Conservation (phyloP, 2,888 invertebrate genomes). For the Diarsia mendica region DNA sequence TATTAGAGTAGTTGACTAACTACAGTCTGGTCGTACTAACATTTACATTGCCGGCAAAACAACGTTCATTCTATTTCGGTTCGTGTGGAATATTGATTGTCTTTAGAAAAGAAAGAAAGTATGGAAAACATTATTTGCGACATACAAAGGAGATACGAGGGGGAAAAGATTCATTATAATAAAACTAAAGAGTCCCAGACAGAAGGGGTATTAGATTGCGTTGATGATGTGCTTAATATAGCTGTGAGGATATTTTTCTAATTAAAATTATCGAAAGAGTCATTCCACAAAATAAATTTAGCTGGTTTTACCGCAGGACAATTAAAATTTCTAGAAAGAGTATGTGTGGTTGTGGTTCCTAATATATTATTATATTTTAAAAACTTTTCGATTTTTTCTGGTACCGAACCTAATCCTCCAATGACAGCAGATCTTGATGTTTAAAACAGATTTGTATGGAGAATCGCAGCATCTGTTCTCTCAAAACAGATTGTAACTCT, state of each 20-base stretch:
- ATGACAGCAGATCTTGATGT: no score
- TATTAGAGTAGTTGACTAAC: constrained; percentile 24
- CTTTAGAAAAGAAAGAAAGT: not conserved
- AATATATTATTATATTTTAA: no score
- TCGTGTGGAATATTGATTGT: constrained; percentile 10
- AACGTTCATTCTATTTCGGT: constrained; percentile 24
- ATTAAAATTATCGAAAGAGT: not conserved
- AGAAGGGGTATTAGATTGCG: not conserved
- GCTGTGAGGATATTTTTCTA: not conserved
- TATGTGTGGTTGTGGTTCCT: no score
- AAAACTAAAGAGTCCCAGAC: not conserved
- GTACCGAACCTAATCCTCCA: no score
- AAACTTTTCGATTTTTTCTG: no score
- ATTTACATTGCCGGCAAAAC: constrained; percentile 6
- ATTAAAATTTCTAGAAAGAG: not conserved
- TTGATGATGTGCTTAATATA: not conserved
- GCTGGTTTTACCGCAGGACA: not conserved
- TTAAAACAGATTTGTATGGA: no score
- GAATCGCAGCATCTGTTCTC: no score
- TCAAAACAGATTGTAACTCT: no score
- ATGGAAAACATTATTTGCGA: not conserved
- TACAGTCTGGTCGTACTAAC: constrained; percentile 20
- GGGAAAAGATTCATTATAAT: not conserved
- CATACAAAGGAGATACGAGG: no score
- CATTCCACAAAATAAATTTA: not conserved